Evolutionary conservation across 2,888 invertebrate genomes (phyloP), one percentile per base, ranked within the genome.

Genomic region (Neuroscelio doddi): DNA sequence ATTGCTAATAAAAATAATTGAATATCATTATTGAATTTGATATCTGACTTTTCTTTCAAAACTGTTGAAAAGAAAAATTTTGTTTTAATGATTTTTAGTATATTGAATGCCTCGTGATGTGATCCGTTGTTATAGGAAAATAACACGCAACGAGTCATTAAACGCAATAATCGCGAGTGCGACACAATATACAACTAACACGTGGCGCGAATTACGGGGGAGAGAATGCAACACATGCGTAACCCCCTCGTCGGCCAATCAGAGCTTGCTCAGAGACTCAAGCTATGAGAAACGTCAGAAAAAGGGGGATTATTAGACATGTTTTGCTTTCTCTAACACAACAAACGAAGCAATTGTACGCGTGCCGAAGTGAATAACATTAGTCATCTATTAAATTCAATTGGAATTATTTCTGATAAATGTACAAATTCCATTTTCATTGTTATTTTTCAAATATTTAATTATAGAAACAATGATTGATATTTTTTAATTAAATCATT

Each of bases 231-330:
- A 68, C 75, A 75, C 72, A 75, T 70, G 75, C 70, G 45, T 59
- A 49, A 72, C 71, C 71, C 75, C 71, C 65, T 55, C 52, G 69
- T 66, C 68, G 64, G 63, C 70, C 74, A 76, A 76, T 75, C 72
- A 72, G 65, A 67, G 71, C 64, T n/a, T 36, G 53, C 53, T 63
- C 58, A 38, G 36, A 14, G 38, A 36, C 59, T 53, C 68, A 45
- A 64, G 56, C 50, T 46, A 57, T 44, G 55, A 55, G 42, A 64
- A 61, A 64, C 39, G 27, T 47, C 44, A 16, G 14, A 26, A 58
- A 64, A 55, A 50, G 51, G 58, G n/a, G 62, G 64, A 64, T 64
- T 55, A 68, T 30, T 30, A 29, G 46, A 42, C 21, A 53, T 56
- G 61, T 61, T 68, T 67, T 53, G 57, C 45, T 61, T 59, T 68